phyloP scores from a whole-genome alignment of 2,888 invertebrate species.

The Drosophila atroscutellata region DNA sequence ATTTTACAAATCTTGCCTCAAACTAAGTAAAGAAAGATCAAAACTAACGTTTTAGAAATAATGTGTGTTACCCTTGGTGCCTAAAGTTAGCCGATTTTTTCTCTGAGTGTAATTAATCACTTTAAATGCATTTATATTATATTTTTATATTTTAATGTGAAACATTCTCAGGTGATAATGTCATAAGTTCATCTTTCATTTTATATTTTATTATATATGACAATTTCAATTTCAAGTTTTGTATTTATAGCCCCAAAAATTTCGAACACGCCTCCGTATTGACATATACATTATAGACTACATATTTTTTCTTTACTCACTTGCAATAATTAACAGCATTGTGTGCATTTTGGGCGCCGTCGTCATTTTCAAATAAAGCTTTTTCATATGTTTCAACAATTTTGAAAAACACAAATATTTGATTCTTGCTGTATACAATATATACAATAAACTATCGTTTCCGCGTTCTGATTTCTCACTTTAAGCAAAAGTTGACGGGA shows the following conservation, averaged over 20 bases:
- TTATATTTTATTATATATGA: neutral
- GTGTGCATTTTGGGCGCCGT: conserved; percentile 17
- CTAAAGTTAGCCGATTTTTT: neutral
- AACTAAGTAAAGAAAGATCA: neutral
- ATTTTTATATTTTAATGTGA: neutral
- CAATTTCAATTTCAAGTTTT: neutral
- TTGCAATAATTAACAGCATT: conserved; percentile 59
- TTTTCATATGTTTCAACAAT: conserved; percentile 21
- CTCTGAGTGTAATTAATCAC: neutral
- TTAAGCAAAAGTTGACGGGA: conserved; percentile 37
- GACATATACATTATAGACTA: neutral
- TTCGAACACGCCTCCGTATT: neutral
- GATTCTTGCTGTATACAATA: conserved; percentile 16
- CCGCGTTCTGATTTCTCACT: conserved; percentile 50
- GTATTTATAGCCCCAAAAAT: neutral
- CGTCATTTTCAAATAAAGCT: conserved; percentile 31
- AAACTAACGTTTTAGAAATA: neutral
- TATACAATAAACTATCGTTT: conserved; percentile 37
- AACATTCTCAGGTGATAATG: neutral
- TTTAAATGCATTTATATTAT: too few relatives aligned
- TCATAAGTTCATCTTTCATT: neutral
- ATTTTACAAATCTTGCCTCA: neutral
- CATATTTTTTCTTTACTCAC: conserved; percentile 40
- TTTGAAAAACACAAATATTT: conserved; percentile 14
- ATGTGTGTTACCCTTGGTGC: neutral